These are phyloP conservation scores for Hypselothyrea guttata DNA, from an alignment of 2,888 invertebrate genomes.

Conservation along the genomic window DNA sequence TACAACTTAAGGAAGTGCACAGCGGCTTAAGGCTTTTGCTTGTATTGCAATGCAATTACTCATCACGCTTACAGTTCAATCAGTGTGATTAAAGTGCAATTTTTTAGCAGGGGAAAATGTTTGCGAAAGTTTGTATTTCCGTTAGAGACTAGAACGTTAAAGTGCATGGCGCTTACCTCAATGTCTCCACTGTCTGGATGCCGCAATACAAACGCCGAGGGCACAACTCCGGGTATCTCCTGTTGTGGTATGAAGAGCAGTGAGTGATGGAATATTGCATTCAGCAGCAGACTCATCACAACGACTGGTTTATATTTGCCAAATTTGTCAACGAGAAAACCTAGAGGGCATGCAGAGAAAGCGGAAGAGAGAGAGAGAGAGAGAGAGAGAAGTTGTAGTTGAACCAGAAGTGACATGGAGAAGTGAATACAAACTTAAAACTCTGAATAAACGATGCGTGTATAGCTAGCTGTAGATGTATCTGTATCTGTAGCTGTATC, in stretches of 20 bases:
- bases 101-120: conserved; percentile 6
- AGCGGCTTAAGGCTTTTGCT: not conserved
- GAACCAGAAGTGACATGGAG: not conserved
- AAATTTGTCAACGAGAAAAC: conserved; percentile 92
- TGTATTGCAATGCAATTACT: conserved; percentile 12
- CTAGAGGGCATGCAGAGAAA: conserved; percentile 79
- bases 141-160: not conserved
- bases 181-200: conserved; percentile 88
- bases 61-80: conserved; percentile 30
- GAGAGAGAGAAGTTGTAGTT: not conserved
- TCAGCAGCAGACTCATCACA: conserved; percentile 89
- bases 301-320: conserved; percentile 93
- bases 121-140: not conserved
- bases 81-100: conserved; percentile 37
- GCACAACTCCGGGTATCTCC: conserved; percentile 89
- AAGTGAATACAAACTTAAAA: not conserved
- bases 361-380: conserved; percentile 11
- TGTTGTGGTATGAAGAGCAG: conserved; percentile 90
- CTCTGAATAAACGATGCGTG: conserved; percentile 5
- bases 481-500: conserved; percentile 16
- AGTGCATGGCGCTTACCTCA: conserved; percentile 84
- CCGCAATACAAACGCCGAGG: conserved; percentile 89
- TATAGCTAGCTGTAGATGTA: conserved; percentile 11
- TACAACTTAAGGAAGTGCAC: too few species aligned
- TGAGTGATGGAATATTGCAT: conserved; percentile 91